Conservation (phyloP, 2,113 vertebrate genomes). For the Phylloscopus trochilus region DNA sequence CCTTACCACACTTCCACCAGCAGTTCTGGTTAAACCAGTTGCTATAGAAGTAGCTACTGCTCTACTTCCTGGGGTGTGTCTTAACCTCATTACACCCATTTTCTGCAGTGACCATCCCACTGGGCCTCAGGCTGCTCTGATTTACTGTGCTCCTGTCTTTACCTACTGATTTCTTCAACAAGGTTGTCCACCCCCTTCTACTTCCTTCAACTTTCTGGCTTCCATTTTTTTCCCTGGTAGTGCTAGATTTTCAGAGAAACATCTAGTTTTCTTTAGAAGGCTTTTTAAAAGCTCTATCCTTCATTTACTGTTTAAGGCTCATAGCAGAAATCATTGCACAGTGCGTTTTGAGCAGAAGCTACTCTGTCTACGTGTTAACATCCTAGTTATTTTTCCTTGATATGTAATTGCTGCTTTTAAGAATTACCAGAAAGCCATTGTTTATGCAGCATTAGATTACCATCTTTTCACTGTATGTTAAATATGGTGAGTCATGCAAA, state of each 20-base stretch:
- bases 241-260: background rate
- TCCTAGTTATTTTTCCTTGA: background rate
- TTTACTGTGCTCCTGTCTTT: background rate
- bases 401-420: conserved; percentile 26
- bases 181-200: background rate
- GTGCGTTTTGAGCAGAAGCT: background rate
- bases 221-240: background rate
- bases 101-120: background rate
- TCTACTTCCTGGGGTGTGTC: background rate
- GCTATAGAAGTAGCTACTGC: background rate
- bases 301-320: background rate
- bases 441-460: conserved; percentile 44
- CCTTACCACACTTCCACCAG: background rate
- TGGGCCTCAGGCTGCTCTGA: background rate
- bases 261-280: background rate
- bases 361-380: background rate
- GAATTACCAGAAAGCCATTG: conserved; percentile 23
- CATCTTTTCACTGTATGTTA: conserved; percentile 12
- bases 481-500: conserved; percentile 48
- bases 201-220: background rate
- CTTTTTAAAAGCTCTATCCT: background rate
- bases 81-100: background rate
- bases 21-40: background rate
- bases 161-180: background rate
- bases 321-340: background rate